Evolutionary conservation across 1,140 invertebrate genomes (phyloP).

Genomic region (Pogonomyrmex barbatus): DNA sequence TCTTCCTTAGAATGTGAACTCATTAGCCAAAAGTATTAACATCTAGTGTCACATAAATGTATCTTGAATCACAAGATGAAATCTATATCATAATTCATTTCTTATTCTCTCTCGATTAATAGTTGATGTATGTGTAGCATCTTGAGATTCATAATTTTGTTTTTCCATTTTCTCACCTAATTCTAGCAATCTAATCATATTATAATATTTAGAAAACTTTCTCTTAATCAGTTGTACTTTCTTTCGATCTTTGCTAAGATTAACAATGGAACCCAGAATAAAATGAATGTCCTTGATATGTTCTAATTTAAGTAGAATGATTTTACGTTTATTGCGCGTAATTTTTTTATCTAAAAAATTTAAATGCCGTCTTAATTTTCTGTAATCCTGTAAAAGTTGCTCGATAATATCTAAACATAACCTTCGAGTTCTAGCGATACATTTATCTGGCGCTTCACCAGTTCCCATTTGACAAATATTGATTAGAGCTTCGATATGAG

Average conservation of each 20-base stretch:
- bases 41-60: slow-evolving; percentile 19
- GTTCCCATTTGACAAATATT: slow-evolving; percentile 82
- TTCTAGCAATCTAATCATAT: slow-evolving; percentile 55
- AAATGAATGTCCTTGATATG: slow-evolving; percentile 83
- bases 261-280: slow-evolving; percentile 77
- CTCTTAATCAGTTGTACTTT: slow-evolving; percentile 76
- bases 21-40: neutral
- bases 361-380: slow-evolving; percentile 74
- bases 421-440: slow-evolving; percentile 80
- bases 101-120: slow-evolving; percentile 59
- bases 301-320: slow-evolving; percentile 80
- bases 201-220: slow-evolving; percentile 77
- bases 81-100: slow-evolving; percentile 80
- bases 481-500: slow-evolving; percentile 82
- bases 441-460: slow-evolving; percentile 78
- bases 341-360: slow-evolving; percentile 59
- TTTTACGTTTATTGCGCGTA: slow-evolving; percentile 71
- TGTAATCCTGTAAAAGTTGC: slow-evolving; percentile 76
- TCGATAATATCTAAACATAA: slow-evolving; percentile 83
- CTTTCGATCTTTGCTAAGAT: slow-evolving; percentile 74
- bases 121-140: slow-evolving; percentile 23
- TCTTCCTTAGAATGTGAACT: slow-evolving; percentile 4
- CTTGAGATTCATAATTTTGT: neutral
- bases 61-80: slow-evolving; percentile 57
- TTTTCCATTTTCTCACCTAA: slow-evolving; percentile 55